These are phyloP conservation scores for Lepus townsendii DNA, from an alignment of 2,797 vertebrate species.

Conservation along the genomic window DNA sequence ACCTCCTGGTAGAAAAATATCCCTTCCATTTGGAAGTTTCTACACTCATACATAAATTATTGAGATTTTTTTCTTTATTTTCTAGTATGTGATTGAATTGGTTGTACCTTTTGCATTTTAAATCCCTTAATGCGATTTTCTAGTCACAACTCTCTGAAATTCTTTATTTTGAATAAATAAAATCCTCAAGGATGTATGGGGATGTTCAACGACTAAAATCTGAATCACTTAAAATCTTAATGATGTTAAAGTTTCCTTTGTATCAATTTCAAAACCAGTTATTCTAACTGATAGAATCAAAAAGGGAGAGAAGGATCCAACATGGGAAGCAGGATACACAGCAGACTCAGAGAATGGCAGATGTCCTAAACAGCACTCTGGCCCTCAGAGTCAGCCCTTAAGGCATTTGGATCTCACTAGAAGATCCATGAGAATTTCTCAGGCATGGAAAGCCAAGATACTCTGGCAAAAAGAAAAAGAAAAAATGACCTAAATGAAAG, in stretches of 20 bases:
- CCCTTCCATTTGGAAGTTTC: background rate
- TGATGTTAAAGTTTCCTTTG: slow-evolving; percentile 39
- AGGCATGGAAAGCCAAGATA: too few relatives aligned
- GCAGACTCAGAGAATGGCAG: too few relatives aligned
- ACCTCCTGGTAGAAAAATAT: background rate
- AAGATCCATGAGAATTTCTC: too few relatives aligned
- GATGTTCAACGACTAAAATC: slow-evolving; percentile 63
- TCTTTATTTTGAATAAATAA: slow-evolving; percentile 68
- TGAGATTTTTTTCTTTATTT: slow-evolving; percentile 73
- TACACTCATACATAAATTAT: background rate
- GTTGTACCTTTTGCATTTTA: slow-evolving; percentile 50
- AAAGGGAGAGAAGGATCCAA: too few relatives aligned
- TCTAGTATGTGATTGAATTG: slow-evolving; percentile 62
- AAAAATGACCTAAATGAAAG: too few relatives aligned
- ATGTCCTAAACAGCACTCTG: too few relatives aligned
- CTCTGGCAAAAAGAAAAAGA: too few relatives aligned
- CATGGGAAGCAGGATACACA: too few relatives aligned
- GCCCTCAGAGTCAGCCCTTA: too few relatives aligned
- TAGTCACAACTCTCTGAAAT: slow-evolving; percentile 60
- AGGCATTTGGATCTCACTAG: too few relatives aligned
- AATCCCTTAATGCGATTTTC: slow-evolving; percentile 69
- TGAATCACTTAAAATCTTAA: slow-evolving; percentile 69
- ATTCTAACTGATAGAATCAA: too few relatives aligned
- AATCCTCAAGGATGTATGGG: slow-evolving; percentile 55
- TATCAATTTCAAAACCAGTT: slow-evolving; percentile 27